A percentile compares a stretch with the other conserved stretches of the same genome.
phyloP scores from a whole-genome alignment of 2,113 vertebrate genomes.

The Sorex fumeus region DNA sequence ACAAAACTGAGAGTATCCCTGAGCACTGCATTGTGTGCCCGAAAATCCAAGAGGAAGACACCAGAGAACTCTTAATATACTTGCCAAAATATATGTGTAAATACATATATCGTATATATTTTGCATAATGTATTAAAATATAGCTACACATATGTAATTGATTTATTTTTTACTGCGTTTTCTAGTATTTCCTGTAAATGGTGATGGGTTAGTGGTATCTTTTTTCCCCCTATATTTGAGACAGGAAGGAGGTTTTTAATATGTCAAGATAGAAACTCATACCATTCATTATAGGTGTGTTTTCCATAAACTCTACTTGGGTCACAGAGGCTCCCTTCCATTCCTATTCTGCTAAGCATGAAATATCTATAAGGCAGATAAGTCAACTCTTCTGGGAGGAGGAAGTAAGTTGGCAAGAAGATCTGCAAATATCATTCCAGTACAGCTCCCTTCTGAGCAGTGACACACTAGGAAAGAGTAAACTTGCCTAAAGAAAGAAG shows the following conservation, averaged over 20 bases:
- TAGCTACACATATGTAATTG: too few relatives aligned
- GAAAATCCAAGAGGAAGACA: background rate
- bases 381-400: background rate
- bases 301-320: constrained; percentile 50
- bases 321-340: background rate
- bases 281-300: constrained; percentile 4
- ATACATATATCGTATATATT: background rate
- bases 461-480: background rate
- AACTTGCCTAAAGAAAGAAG: background rate
- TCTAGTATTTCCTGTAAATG: background rate
- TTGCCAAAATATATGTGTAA: background rate
- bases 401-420: background rate
- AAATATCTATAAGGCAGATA: background rate
- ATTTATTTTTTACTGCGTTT: background rate
- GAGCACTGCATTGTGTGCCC: too few relatives aligned
- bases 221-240: background rate
- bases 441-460: background rate
- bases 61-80: background rate
- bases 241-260: constrained; percentile 30
- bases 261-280: constrained; percentile 22
- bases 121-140: background rate
- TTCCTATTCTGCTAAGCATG: background rate
- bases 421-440: constrained; percentile 17
- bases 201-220: background rate
- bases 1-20: too few relatives aligned